Evolutionary conservation across 2,888 invertebrate species (phyloP).

Genomic region (Idaea dimidiata): DNA sequence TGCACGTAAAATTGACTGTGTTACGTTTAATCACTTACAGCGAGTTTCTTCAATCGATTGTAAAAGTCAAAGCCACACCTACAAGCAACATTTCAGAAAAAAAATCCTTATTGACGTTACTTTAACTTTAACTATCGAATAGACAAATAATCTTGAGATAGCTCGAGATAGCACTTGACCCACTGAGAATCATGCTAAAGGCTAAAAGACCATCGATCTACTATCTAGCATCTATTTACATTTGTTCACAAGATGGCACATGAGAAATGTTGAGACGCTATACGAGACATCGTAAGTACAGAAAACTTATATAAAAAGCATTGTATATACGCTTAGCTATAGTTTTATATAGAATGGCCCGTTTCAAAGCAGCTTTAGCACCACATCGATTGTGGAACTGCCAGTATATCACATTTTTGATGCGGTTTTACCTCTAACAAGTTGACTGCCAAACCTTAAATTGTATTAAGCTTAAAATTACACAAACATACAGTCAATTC

Average conservation of each 20-base stretch:
- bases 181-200: not conserved
- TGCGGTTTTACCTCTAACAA: not conserved
- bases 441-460: not conserved
- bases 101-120: too few species aligned
- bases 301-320: constrained; percentile 1
- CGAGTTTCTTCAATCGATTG: too few species aligned
- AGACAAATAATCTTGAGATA: too few species aligned
- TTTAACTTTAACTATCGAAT: too few species aligned
- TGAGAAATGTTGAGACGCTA: not conserved
- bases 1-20: constrained; percentile 71
- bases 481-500: not conserved
- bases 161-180: not conserved
- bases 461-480: not conserved
- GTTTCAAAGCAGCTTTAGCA: not conserved
- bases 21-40: constrained; percentile 48
- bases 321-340: not conserved
- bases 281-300: not conserved
- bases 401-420: not conserved
- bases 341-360: not conserved
- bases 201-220: constrained; percentile 22
- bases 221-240: constrained; percentile 53
- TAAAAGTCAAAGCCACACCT: too few species aligned
- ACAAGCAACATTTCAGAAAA: too few species aligned
- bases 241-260: constrained; percentile 69
- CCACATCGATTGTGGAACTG: not conserved